Evolutionary conservation across 1,140 invertebrate genomes (phyloP).

Genomic region (Drosophila novamexicana): DNA sequence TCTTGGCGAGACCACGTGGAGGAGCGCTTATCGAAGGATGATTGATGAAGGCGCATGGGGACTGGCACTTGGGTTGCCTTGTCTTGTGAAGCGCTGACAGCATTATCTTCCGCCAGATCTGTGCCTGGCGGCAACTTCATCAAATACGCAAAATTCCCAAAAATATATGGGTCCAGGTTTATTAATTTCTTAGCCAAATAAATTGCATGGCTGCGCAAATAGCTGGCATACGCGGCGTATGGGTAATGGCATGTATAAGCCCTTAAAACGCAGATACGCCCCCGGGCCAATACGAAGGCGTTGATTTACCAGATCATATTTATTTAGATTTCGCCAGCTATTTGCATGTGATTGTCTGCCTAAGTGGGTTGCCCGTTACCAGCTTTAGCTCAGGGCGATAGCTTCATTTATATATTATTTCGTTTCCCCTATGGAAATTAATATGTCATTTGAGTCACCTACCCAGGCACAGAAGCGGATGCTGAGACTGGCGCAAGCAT

Average conservation of each 20-base stretch:
- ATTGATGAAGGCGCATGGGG: slow-evolving; percentile 62
- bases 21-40: slow-evolving; percentile 41
- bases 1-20: slow-evolving; percentile 1
- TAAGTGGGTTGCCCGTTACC: slow-evolving; percentile 31
- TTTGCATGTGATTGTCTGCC: slow-evolving; percentile 66
- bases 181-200: slow-evolving; percentile 42
- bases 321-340: slow-evolving; percentile 67
- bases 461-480: slow-evolving; percentile 21
- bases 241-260: slow-evolving; percentile 56
- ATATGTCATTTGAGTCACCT: slow-evolving; percentile 80
- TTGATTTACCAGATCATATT: slow-evolving; percentile 79
- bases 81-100: slow-evolving; percentile 51
- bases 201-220: slow-evolving; percentile 3
- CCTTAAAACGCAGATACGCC: slow-evolving; percentile 36
- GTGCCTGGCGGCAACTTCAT: slow-evolving; percentile 57
- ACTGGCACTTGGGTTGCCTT: background rate
- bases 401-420: slow-evolving; percentile 81
- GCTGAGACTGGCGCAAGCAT: slow-evolving; percentile 13
- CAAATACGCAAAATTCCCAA: slow-evolving; percentile 47
- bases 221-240: slow-evolving; percentile 36
- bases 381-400: slow-evolving; percentile 55
- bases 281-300: slow-evolving; percentile 34
- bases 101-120: slow-evolving; percentile 38
- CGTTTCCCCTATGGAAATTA: slow-evolving; percentile 82
- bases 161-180: slow-evolving; percentile 29